These are phyloP conservation scores for Mycteria americana DNA, from an alignment of 2,797 vertebrate species.

Conservation along the genomic window DNA sequence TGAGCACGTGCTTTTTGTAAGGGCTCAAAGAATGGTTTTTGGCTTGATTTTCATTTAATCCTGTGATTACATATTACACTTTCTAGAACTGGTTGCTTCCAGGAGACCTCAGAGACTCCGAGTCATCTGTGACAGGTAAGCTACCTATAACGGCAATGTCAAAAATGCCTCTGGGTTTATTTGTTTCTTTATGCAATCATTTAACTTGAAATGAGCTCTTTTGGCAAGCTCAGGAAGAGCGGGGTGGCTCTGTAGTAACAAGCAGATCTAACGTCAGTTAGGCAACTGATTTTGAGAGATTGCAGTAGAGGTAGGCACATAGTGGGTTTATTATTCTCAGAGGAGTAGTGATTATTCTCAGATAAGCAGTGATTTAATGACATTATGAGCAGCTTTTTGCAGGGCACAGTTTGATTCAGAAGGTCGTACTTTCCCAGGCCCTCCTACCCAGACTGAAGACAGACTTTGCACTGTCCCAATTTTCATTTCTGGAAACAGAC, in stretches of 20 bases:
- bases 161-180: conserved; percentile 44
- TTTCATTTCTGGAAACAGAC: conserved; percentile 67
- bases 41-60: conserved; percentile 61
- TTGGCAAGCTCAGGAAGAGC: conserved; percentile 45
- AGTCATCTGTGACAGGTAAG: conserved; percentile 85
- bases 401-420: conserved; percentile 6
- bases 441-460: conserved; percentile 38
- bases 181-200: conserved; percentile 67
- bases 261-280: conserved; percentile 27
- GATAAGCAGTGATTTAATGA: conserved; percentile 48
- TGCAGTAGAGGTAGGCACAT: conserved; percentile 14
- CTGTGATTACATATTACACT: conserved; percentile 36
- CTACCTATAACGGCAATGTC: neutral
- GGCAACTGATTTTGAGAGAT: conserved; percentile 51
- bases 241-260: conserved; percentile 13
- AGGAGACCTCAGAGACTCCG: conserved; percentile 76
- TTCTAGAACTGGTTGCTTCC: conserved; percentile 77
- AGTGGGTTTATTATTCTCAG: conserved; percentile 70
- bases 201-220: conserved; percentile 68
- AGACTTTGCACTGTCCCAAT: conserved; percentile 50
- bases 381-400: conserved; percentile 48
- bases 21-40: conserved; percentile 27
- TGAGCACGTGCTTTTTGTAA: neutral
- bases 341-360: conserved; percentile 62
- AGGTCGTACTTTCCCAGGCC: conserved; percentile 66